These are phyloP conservation scores for Gymnothorax javanicus DNA, from an alignment of 2,797 vertebrate genomes.

Conservation along the genomic window DNA sequence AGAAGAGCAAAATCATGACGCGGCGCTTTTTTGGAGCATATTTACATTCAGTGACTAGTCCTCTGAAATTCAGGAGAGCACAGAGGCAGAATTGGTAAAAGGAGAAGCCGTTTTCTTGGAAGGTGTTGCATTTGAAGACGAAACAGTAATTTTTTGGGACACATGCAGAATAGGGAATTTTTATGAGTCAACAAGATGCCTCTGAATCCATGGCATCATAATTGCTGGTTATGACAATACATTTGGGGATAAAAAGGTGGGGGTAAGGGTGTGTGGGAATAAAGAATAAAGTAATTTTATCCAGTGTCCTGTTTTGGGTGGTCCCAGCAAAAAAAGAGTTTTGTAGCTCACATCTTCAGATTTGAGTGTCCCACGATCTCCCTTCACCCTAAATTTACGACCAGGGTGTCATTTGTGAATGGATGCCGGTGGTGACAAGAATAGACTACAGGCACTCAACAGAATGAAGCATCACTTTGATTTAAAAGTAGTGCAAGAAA, in stretches of 20 bases:
- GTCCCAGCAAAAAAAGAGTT: background rate
- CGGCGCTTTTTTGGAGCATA: conserved; percentile 7
- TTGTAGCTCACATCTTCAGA: background rate
- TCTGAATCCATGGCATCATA: background rate
- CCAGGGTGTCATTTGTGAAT: too few relatives aligned
- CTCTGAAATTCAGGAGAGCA: background rate
- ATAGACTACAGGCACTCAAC: too few relatives aligned
- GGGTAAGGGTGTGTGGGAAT: too few relatives aligned
- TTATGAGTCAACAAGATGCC: background rate
- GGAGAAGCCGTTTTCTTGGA: background rate
- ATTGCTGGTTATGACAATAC: too few relatives aligned
- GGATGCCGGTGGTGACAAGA: too few relatives aligned
- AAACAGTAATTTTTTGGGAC: background rate
- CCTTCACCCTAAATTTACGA: background rate
- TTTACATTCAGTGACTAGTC: background rate
- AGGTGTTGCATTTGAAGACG: background rate
- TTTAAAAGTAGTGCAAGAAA: too few relatives aligned
- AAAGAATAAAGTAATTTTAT: background rate
- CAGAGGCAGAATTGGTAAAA: background rate
- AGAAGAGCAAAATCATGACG: conserved; percentile 32
- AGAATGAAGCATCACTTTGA: too few relatives aligned
- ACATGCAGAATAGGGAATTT: background rate
- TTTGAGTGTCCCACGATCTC: background rate
- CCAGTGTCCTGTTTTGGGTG: background rate
- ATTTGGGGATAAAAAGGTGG: too few relatives aligned